A percentile compares a stretch with the other conserved stretches of the same genome.
phyloP scores from a whole-genome alignment of 2,888 invertebrate species.

The Tenthredo distinguenda region DNA sequence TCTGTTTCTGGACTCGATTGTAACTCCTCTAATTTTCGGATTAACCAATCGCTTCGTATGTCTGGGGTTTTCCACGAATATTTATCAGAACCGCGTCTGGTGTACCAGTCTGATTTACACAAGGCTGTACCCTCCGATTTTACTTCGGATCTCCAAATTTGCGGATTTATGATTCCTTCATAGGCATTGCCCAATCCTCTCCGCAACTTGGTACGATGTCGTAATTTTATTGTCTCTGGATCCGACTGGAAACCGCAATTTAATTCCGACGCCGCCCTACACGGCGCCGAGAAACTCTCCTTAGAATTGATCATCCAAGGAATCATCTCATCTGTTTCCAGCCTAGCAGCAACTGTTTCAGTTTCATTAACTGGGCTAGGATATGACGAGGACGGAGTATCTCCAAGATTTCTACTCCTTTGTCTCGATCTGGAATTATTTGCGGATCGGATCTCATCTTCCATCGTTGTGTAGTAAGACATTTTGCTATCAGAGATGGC shows the following conservation, averaged over 20 bases:
- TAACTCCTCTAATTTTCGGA: conserved; percentile 36
- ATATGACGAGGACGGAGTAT: not conserved
- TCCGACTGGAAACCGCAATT: not conserved
- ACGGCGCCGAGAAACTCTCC: not conserved
- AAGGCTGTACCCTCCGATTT: not conserved
- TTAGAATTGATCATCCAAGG: not conserved
- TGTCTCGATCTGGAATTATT: not conserved
- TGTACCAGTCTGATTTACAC: conserved; percentile 15
- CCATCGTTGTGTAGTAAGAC: conserved; percentile 7
- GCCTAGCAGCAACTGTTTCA: not conserved
- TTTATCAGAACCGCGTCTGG: not conserved
- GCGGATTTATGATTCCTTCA: not conserved
- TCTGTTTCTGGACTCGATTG: conserved; percentile 31
- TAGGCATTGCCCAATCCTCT: conserved; percentile 4
- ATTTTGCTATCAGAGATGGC: not conserved
- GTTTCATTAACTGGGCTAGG: not conserved
- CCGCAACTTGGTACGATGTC: not conserved
- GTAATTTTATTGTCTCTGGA: not conserved
- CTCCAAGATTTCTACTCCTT: not conserved
- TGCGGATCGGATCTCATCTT: not conserved
- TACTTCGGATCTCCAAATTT: conserved; percentile 38
- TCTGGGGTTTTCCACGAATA: not conserved
- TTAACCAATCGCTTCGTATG: not conserved
- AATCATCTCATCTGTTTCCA: not conserved
- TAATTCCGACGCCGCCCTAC: not conserved